Evolutionary conservation across 2,797 vertebrate genomes (phyloP), one percentile per base, ranked within the genome.

Genomic region (Sphenopsis melanotis): DNA sequence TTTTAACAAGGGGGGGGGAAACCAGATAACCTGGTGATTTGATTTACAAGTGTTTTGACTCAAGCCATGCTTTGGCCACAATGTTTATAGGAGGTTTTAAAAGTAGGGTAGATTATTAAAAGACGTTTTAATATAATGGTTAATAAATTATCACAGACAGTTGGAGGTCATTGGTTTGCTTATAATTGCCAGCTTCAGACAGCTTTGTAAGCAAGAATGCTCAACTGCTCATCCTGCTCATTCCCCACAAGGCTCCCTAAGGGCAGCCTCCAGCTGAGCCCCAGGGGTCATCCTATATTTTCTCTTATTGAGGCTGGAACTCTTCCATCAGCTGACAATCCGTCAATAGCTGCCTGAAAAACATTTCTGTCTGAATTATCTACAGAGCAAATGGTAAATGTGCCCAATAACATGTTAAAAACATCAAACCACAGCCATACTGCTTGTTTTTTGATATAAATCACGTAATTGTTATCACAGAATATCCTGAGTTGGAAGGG

Each of bases 31-130:
- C 12, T 30, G 26, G 5, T 79, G 23, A 84, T 90, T 61, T 74
- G 44, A 92, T 84, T 91, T 71, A 86, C 50, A 70, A 55, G 55
- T 53, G 13, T 63, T 87, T 82, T 84, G 30, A 82, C 49, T 82
- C 36, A 64, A 87, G 52, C 20, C 52, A 64, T 1, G 6, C 42
- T 91, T 86, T 72, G 59, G 56, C 44, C 77, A 74, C 42, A 64
- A 18, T 79, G 41, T 37, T 84, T 39, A 81, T 16, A 88, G 20
- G 3, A 84, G 27, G n/a, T 41, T 95, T 94, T 61, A 85, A 87
- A 68, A 44, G 36, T 5, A 84, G 20, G 6, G 65, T 94, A 92
- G 93, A 92, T 87, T 84, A 93, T 95, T 94, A 90, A 91, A 85
- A 87, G 65, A 49, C 3, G 8, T 68, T 95, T 94, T 93, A 96